Evolutionary conservation across 2,113 vertebrate genomes (phyloP).

Genomic region (Megaptera novaeangliae): DNA sequence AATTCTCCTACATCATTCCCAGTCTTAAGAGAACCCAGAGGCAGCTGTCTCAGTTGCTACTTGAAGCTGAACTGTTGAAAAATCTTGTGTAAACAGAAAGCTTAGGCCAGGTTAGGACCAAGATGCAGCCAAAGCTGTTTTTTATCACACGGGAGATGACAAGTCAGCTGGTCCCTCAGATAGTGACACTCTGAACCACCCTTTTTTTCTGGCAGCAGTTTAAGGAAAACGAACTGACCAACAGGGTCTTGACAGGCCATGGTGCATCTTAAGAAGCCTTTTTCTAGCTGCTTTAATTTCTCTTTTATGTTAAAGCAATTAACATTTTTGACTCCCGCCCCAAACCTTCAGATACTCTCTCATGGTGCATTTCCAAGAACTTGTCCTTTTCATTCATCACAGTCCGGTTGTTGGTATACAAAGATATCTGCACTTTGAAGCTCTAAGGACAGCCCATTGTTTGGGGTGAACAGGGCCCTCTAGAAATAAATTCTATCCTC

Average conservation of each 20-base stretch:
- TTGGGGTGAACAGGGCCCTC: background rate
- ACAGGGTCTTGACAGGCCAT: background rate
- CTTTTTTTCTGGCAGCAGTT: background rate
- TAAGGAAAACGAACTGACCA: background rate
- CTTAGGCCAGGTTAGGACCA: background rate
- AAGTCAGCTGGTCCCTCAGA: accelerated
- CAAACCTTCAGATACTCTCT: background rate
- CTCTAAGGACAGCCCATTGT: background rate
- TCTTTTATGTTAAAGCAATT: background rate
- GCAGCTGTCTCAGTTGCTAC: background rate
- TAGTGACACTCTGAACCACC: background rate
- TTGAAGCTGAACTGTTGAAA: background rate
- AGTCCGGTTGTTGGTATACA: background rate
- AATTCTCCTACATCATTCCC: background rate
- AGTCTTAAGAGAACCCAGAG: background rate
- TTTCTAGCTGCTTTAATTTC: background rate
- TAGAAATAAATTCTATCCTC: background rate
- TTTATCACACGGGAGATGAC: background rate
- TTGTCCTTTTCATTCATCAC: background rate
- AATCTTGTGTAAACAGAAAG: background rate
- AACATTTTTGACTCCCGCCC: background rate
- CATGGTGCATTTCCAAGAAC: background rate
- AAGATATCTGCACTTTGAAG: background rate
- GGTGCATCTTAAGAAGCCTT: background rate
- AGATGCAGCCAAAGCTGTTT: background rate